Evolutionary conservation across 2,797 vertebrate genomes (phyloP), one percentile per base, ranked within the genome.

Genomic region (Falco biarmicus): DNA sequence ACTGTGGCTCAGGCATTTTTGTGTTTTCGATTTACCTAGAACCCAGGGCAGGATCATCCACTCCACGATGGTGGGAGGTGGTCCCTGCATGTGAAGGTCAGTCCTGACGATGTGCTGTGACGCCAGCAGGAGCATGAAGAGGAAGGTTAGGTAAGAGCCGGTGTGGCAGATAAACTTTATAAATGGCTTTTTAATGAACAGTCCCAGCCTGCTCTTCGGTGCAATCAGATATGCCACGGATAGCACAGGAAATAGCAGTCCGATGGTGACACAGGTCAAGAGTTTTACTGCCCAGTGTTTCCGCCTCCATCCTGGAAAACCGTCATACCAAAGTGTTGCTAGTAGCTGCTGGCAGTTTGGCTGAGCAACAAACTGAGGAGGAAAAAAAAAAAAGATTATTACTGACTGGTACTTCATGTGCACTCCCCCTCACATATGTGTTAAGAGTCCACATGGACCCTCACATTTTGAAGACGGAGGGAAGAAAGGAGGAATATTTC

Each of bases 151-250:
- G 98, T 99, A 99, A 77, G 99, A 99, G 48, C 99, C 99, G 1
- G 99, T 99, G 98, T 99, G 99, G 95, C 99, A 99, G 98, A 99
- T 99, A 98, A 99, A 99, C 98, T 99, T 99, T 98, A 99, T 99
- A 98, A 99, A 99, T 92, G 99, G 99, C 97, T 99, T 99, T 98
- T 99, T 99, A 97, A 99, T 99, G 98, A 99, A 99, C 89, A 98
- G 98, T 85, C 99, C 99, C 97, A 99, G 98, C 71, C 99, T 98
- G 96, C 99, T 99, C 97, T 99, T 99, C 28, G 99, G 99, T 65
- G 99, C 99, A 91, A 99, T 97, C 97, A 99, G 97, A 97, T 99
- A 99, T 21, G 99, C 98, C 95, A 98, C 97, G 2, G 99, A 99
- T 37, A 99, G 99, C 97, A 99, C 97, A 2, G 99, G 99, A 93